Conservation (phyloP, 2,888 invertebrate genomes). For the Ommatoiulus sabulosus region DNA sequence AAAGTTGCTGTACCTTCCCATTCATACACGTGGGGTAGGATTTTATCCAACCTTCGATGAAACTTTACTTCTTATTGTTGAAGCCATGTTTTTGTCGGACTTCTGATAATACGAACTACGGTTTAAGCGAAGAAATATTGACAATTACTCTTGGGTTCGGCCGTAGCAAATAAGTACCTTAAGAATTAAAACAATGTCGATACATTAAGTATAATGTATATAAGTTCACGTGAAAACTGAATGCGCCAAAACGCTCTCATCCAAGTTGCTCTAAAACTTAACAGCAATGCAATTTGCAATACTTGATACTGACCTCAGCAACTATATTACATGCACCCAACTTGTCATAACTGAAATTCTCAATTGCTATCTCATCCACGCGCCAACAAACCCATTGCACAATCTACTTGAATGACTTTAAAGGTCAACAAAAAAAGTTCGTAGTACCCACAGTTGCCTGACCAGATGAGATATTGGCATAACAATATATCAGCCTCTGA, state of each 20-base stretch:
- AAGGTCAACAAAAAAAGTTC: conserved; percentile 18
- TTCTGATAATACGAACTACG: too few relatives aligned
- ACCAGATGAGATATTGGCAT: conserved; percentile 20
- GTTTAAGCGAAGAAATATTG: too few relatives aligned
- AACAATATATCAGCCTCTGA: conserved; percentile 21
- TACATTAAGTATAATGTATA: too few relatives aligned
- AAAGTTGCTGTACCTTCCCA: too few relatives aligned
- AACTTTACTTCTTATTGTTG: too few relatives aligned
- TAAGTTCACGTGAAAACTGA: too few relatives aligned
- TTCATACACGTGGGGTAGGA: too few relatives aligned
- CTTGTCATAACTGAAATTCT: neutral
- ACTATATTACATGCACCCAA: neutral
- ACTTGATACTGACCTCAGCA: neutral
- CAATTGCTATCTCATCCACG: neutral
- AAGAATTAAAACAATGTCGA: neutral
- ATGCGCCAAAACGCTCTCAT: too few relatives aligned
- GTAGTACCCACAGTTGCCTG: neutral
- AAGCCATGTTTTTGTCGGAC: too few relatives aligned
- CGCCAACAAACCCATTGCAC: neutral
- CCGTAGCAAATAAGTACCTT: neutral
- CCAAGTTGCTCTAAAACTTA: neutral
- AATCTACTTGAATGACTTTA: neutral
- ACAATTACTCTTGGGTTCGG: too few relatives aligned
- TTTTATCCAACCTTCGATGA: too few relatives aligned
- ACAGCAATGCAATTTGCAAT: neutral